Evolutionary conservation across 2,113 vertebrate genomes (phyloP), one percentile per base, ranked within the genome.

Genomic region (Ondatra zibethicus): DNA sequence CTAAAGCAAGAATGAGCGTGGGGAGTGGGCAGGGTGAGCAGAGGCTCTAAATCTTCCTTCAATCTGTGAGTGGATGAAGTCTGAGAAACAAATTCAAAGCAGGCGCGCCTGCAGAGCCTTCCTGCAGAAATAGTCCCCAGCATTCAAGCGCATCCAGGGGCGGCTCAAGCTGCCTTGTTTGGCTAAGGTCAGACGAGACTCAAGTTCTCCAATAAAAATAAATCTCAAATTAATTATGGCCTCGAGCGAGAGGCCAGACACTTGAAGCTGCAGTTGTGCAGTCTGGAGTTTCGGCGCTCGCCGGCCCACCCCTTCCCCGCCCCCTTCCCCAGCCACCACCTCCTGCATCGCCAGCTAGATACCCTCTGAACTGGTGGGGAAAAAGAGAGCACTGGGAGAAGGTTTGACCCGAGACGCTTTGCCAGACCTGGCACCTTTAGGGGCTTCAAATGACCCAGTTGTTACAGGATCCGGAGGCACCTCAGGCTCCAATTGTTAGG

Each of bases 221-320:
- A 99, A 99, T 99, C 99, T 99, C 99, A 99, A 99, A 99, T 99
- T 99, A 99, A 99, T 99, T 99, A 99, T 99, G 99, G 99, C 99
- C 99, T 98, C 97, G 98, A 99, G 99, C 99, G 97, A 99, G 99
- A 99, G 99, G 99, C 99, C 99, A 99, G 99, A 99, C 99, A 98
- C 99, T 99, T 98, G 98, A 99, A 98, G 99, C 99, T 98, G 99
- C 98, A 99, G 99, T 98, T 97, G 98, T 98, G 98, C 99, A 99
- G 99, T 98, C 99, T 99, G 98, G 93, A 98, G 98, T 98, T 98
- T 98, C 98, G 98, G 99, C 98, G 98, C 98, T 98, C 93, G 89
- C 89, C 87, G 10, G 66, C 91, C 85, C 80, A 11, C 87, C 89
- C 92, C 61, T 78, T 82, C 87, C 75, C 80, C 50, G 23, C 31